Evolutionary conservation across 2,888 invertebrate genomes (phyloP).

Genomic region (Limnephilus auricula): DNA sequence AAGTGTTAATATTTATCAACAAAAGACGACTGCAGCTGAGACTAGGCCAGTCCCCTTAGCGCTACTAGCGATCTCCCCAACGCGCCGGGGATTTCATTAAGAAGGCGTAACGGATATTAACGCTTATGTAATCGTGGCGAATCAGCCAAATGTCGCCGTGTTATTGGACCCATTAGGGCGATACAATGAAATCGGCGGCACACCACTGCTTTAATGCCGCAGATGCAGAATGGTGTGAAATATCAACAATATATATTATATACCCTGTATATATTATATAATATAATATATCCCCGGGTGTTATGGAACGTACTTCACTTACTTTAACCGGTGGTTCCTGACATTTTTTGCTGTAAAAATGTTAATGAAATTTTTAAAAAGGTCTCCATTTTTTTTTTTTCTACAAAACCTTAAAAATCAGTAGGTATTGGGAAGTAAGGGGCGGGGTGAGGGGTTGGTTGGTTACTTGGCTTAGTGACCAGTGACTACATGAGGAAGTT

Average conservation of each 20-base stretch:
- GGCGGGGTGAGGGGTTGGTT: too few species aligned
- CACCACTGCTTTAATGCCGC: background rate
- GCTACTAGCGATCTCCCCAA: background rate
- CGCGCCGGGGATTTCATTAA: conserved; percentile 49
- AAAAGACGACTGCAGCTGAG: background rate
- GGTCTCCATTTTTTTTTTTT: too few species aligned
- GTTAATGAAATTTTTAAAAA: too few species aligned
- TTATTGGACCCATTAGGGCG: conserved; percentile 7
- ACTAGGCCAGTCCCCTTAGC: background rate
- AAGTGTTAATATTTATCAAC: background rate
- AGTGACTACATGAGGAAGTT: too few species aligned
- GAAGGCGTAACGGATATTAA: conserved; percentile 46
- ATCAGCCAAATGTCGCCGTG: conserved; percentile 42
- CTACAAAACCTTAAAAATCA: too few species aligned
- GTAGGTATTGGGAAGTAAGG: too few species aligned
- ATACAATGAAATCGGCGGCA: background rate
- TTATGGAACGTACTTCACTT: too few species aligned
- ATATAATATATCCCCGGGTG: too few species aligned
- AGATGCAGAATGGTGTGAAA: background rate
- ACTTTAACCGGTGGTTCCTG: too few species aligned
- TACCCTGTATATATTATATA: too few species aligned
- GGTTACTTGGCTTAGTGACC: too few species aligned
- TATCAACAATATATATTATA: background rate
- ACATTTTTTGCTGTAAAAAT: too few species aligned
- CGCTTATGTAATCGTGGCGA: conserved; percentile 48